Conservation (phyloP, 2,888 invertebrate species). For the Aleiodes leptofemur region DNA sequence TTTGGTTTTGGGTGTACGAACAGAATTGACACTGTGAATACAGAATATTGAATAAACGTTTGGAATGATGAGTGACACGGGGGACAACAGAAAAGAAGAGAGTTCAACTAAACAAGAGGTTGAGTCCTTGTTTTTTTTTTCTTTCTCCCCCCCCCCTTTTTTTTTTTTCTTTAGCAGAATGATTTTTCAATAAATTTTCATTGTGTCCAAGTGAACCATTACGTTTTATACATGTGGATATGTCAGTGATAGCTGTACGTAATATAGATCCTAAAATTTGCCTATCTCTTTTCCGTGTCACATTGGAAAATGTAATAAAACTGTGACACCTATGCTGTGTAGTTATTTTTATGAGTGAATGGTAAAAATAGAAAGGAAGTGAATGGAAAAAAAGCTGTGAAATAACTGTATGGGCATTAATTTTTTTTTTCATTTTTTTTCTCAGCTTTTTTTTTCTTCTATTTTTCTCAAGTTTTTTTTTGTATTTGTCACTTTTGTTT, state of each 20-base stretch:
- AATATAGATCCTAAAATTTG: constrained; percentile 43
- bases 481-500: too few relatives aligned
- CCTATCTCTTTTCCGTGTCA: constrained; percentile 37
- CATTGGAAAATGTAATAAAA: constrained; percentile 37
- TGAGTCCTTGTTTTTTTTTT: constrained; percentile 22
- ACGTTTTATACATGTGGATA: constrained; percentile 21
- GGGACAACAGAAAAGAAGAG: constrained; percentile 19
- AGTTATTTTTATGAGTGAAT: neutral
- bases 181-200: constrained; percentile 32
- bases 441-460: too few relatives aligned
- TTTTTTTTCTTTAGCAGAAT: neutral
- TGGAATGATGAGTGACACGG: constrained; percentile 50
- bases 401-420: too few relatives aligned
- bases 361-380: too few relatives aligned
- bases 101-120: constrained; percentile 3
- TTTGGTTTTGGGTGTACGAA: constrained; percentile 50
- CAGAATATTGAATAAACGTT: constrained; percentile 50
- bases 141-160: constrained; percentile 27
- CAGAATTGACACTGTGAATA: constrained; percentile 42
- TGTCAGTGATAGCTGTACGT: constrained; percentile 16
- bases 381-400: too few relatives aligned
- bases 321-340: constrained; percentile 28
- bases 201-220: constrained; percentile 38
- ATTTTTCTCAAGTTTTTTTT: too few relatives aligned
- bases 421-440: too few relatives aligned